Evolutionary conservation across 2,888 invertebrate species (phyloP).

Genomic region (Caenorhabditis wallacei): DNA sequence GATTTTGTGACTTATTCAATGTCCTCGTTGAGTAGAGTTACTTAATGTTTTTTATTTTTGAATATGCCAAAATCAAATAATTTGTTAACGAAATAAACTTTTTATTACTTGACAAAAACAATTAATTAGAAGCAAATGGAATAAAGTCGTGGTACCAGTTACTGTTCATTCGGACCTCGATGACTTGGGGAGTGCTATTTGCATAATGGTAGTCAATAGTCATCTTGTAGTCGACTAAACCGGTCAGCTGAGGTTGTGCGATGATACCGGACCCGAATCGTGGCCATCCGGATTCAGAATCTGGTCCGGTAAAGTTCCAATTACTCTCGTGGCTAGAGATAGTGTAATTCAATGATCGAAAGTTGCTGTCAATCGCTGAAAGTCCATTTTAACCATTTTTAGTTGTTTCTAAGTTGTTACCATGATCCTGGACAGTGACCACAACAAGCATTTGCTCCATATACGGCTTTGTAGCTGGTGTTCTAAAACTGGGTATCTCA

Average conservation of each 20-base stretch:
- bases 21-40: conserved; percentile 1
- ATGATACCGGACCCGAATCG: not conserved
- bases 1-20: conserved; percentile 6
- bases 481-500: not conserved
- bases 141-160: not conserved
- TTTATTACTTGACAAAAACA: not conserved
- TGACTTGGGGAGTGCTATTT: not conserved
- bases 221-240: not conserved
- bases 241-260: not conserved
- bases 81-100: not conserved
- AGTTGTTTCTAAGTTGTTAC: no score
- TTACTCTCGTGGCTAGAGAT: not conserved
- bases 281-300: not conserved
- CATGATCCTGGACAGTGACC: not conserved
- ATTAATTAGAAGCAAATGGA: not conserved
- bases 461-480: not conserved
- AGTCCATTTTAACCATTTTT: not conserved
- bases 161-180: not conserved
- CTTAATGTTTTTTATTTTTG: not conserved
- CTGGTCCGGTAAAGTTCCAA: not conserved
- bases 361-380: not conserved
- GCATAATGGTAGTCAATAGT: conserved; percentile 1
- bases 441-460: not conserved
- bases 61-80: no score
- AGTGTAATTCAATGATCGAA: not conserved